Base-by-base conservation (phyloP, 2,888 invertebrate genomes). In the Macrophya annulata region DNA sequence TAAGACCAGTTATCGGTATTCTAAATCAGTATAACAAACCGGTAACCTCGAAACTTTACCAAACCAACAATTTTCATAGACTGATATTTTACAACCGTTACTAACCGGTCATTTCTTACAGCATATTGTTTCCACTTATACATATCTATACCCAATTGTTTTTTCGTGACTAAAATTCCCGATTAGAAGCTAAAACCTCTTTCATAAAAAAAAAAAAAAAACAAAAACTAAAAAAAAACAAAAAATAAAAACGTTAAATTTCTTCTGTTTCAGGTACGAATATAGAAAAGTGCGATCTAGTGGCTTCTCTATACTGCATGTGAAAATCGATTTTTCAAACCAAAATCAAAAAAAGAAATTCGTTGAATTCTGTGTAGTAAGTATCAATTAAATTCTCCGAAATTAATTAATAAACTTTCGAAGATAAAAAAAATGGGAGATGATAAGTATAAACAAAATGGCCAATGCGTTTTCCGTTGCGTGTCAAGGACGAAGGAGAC, bases 31-130 rank as follows among this genome's bases (percentile, higher is more conserved):
- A 45, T 4, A n/a, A 17, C 40, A 9, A 4, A 43, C 0, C 17
- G 10, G 77, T n/a, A 37, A 62, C 62, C 62, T 81, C 62, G 81
- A 62, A 62, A 81, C 59, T 62, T 62, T 43, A 43, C 15, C 40
- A 43, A 59, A 81, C 62, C 81, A 37, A 55, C 77, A 77, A 51
- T 77, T 77, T 77, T 77, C 77, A 31, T n/a, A 55, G 55, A 77
- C 71, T 17, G 3, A 3, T 25, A 25, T 68, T 68, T 68, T 17
- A 68, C 37, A 68, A 5, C 68, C 68, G 8, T 55, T 17, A n/a
- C 4, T 8, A 62, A 25, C 62, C 25, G 25, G 62, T 25, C 62
- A n/a, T 55, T 51, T 51, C 51, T 51, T 17, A 51, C 17, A 6
- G 51, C n/a, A n/a, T 31, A 31, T 31, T 31, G 31, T 3, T 31